These are phyloP conservation scores for Tipula vernalis DNA, from an alignment of 2,888 invertebrate genomes.

Conservation along the genomic window DNA sequence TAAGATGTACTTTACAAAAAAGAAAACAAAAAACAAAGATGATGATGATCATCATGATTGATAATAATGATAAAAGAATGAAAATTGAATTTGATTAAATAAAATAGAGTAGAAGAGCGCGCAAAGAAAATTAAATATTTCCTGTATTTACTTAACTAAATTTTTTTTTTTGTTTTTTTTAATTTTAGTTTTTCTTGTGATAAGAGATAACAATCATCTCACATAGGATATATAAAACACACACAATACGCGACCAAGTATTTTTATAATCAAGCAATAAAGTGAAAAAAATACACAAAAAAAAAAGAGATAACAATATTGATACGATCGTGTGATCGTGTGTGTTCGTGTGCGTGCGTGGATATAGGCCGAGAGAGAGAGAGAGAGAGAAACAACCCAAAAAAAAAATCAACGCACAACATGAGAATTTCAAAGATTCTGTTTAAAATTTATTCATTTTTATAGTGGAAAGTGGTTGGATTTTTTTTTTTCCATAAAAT, in stretches of 20 bases:
- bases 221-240: background rate
- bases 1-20: background rate
- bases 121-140: constrained; percentile 4
- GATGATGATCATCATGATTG: background rate
- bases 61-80: background rate
- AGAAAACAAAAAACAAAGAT: background rate
- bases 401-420: background rate
- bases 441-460: background rate
- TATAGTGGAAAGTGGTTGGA: constrained; percentile 4
- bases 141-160: background rate
- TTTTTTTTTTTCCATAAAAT: background rate
- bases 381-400: background rate
- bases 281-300: no score
- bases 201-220: background rate
- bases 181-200: background rate
- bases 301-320: background rate
- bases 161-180: background rate
- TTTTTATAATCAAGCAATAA: background rate
- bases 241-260: background rate
- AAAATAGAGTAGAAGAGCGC: background rate
- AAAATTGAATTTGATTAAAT: background rate
- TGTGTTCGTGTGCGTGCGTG: background rate
- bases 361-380: background rate
- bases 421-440: background rate
- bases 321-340: background rate